Percentiles rank a stretch among this genome's conserved stretches.
phyloP scores from a whole-genome alignment of 2,113 vertebrate species.

The Dasyornis broadbenti region DNA sequence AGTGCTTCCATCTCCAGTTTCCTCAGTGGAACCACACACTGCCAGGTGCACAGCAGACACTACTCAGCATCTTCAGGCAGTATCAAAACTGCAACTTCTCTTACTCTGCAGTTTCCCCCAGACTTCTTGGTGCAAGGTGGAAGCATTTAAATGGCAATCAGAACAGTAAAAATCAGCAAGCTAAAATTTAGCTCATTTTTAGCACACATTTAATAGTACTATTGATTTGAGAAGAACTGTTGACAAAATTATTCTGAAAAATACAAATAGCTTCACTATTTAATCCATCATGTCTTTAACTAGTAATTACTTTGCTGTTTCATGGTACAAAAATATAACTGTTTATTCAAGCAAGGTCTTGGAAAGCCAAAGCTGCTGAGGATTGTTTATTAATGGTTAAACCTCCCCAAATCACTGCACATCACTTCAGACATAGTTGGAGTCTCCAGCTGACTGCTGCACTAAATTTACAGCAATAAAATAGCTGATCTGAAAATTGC shows the following conservation, averaged over 20 bases:
- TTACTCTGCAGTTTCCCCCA: background rate
- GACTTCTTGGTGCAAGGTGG: rapidly evolving
- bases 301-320: background rate
- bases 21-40: background rate
- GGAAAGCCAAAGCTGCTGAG: background rate
- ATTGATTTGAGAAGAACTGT: background rate
- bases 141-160: background rate
- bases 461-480: background rate
- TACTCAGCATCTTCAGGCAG: background rate
- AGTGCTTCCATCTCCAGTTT: background rate
- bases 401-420: rapidly evolving
- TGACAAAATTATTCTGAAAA: background rate
- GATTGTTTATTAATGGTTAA: background rate
- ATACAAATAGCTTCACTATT: background rate
- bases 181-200: background rate
- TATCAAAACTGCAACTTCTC: background rate
- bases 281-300: background rate
- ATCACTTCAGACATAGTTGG: background rate
- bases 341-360: background rate
- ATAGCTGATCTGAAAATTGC: background rate
- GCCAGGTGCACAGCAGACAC: background rate
- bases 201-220: background rate
- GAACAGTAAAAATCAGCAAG: background rate
- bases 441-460: background rate
- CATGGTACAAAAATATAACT: background rate